Percentiles rank a stretch among this genome's conserved stretches.
phyloP scores from a whole-genome alignment of 2,113 vertebrate species.

The Daphoenositta chrysoptera region DNA sequence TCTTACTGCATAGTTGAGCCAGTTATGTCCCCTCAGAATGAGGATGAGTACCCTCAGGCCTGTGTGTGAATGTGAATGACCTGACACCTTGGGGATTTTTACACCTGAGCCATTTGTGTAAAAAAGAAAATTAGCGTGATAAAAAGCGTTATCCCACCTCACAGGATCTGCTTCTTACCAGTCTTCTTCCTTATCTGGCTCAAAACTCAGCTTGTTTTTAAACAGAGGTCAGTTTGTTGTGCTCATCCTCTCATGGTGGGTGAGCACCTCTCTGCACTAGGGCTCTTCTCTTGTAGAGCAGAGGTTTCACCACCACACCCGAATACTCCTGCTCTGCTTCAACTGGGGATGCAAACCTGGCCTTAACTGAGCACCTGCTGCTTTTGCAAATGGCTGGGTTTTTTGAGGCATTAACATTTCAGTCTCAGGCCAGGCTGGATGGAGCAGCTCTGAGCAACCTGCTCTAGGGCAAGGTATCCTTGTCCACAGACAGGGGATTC shows the following conservation, averaged over 20 bases:
- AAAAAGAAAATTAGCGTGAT: background rate
- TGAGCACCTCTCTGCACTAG: background rate
- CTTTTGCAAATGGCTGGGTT: background rate
- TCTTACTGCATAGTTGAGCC: background rate
- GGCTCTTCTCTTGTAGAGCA: background rate
- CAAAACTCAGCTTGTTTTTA: background rate
- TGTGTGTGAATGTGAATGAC: too few relatives aligned
- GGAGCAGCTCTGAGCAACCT: background rate
- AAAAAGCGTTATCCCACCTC: background rate
- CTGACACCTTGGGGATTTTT: background rate
- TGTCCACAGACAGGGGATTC: background rate
- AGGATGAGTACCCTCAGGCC: background rate
- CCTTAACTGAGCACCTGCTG: background rate
- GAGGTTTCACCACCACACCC: background rate
- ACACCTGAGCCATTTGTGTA: too few relatives aligned
- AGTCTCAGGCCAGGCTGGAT: background rate
- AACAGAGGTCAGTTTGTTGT: background rate
- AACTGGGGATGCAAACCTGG: fast-evolving
- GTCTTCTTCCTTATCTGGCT: background rate
- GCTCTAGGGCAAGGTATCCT: background rate
- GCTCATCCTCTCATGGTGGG: background rate
- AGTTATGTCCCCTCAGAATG: background rate
- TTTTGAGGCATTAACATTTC: background rate
- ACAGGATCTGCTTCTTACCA: background rate
- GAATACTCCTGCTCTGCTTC: background rate